Percentiles rank a stretch among this genome's conserved stretches.
These are phyloP conservation scores for Silvanus unidentatus DNA, from an alignment of 2,888 invertebrate genomes.

Conservation along the genomic window DNA sequence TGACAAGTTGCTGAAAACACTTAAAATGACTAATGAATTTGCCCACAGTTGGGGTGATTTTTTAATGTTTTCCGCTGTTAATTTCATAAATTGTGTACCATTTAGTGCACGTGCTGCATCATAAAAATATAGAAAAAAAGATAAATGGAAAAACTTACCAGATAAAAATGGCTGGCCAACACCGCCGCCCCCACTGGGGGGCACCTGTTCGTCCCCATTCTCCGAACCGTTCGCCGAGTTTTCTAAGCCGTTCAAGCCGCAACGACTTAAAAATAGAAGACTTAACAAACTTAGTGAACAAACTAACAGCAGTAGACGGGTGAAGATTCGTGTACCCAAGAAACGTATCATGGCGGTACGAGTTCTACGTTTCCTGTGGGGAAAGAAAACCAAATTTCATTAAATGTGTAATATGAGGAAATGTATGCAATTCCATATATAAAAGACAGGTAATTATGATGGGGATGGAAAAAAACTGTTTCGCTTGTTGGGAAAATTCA, in stretches of 20 bases:
- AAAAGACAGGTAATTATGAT: too few relatives aligned
- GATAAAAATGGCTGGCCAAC: slow-evolving; percentile 2
- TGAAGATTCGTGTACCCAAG: slow-evolving; percentile 52
- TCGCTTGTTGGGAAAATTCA: too few relatives aligned
- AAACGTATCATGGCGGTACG: slow-evolving; percentile 48
- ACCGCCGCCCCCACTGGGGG: too few relatives aligned
- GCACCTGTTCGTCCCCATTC: slow-evolving; percentile 23
- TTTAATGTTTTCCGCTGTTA: too few relatives aligned
- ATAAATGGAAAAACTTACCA: neutral
- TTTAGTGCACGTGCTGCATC: too few relatives aligned
- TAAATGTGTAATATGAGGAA: neutral
- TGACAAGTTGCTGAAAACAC: too few relatives aligned
- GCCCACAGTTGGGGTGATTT: too few relatives aligned
- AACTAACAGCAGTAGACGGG: slow-evolving; percentile 52
- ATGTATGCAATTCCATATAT: neutral
- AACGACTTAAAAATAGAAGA: slow-evolving; percentile 52
- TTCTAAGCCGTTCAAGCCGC: slow-evolving; percentile 47
- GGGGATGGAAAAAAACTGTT: too few relatives aligned
- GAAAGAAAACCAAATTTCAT: neutral
- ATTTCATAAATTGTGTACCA: too few relatives aligned
- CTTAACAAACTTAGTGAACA: slow-evolving; percentile 53
- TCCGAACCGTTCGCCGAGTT: slow-evolving; percentile 19
- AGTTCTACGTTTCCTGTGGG: slow-evolving; percentile 28
- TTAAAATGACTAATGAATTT: too few relatives aligned
- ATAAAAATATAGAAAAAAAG: too few relatives aligned